Evolutionary conservation across 1,140 invertebrate genomes (phyloP).

Genomic region (Drosophila triauraria): DNA sequence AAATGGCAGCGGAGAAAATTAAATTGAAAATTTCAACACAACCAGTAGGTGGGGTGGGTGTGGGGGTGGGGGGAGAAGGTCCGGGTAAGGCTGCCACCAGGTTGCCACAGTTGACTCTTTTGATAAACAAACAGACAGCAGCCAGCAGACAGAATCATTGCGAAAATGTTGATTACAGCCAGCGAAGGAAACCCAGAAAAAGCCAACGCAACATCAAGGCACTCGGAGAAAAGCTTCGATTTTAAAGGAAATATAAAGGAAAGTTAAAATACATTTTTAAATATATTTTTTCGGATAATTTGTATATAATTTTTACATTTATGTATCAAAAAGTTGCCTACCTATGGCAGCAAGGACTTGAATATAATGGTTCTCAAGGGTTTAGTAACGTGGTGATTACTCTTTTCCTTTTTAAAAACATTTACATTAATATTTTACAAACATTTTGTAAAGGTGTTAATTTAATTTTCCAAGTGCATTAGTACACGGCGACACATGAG

Average conservation of each 20-base stretch:
- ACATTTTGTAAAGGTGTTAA: neutral
- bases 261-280: too few species aligned
- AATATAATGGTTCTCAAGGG: too few species aligned
- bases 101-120: constrained; percentile 81
- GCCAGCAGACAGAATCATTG: constrained; percentile 55
- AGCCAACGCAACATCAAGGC: constrained; percentile 3
- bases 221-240: neutral
- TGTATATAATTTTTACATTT: neutral
- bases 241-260: too few species aligned
- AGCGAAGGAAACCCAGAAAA: constrained; percentile 41
- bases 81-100: constrained; percentile 55
- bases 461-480: neutral
- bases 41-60: neutral
- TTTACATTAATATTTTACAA: neutral
- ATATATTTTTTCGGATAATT: too few species aligned
- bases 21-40: constrained; percentile 81
- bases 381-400: too few species aligned
- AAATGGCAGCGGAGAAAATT: constrained; percentile 75
- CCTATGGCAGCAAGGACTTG: too few species aligned
- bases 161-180: constrained; percentile 77
- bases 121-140: constrained; percentile 75
- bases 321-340: neutral
- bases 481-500: constrained; percentile 74
- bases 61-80: neutral
- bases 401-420: too few species aligned